Evolutionary conservation across 2,113 vertebrate genomes (phyloP).

Genomic region (Aplodontia rufa): DNA sequence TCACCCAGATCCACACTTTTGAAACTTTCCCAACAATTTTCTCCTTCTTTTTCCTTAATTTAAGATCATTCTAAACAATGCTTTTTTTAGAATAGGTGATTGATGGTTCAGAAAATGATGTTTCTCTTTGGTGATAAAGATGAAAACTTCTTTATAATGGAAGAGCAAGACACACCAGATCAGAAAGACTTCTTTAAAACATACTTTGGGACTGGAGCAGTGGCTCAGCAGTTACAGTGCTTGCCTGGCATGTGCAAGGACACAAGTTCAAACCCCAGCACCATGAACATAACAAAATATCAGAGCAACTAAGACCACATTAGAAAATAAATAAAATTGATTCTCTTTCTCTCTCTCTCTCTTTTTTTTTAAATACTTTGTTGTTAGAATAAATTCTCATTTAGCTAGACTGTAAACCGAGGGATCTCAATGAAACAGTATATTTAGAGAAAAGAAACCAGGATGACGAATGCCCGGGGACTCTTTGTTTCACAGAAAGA

Average conservation of each 20-base stretch:
- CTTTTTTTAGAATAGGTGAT: constrained; percentile 45
- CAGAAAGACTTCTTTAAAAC: no score
- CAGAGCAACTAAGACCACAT: no score
- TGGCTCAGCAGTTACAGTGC: no score
- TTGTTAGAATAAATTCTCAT: background rate
- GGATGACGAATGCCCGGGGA: background rate
- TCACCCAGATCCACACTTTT: constrained; percentile 41
- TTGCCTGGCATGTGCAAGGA: no score
- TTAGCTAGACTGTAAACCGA: constrained; percentile 29
- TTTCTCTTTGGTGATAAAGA: constrained; percentile 63
- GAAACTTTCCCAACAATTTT: constrained; percentile 44
- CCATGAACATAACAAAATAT: no score
- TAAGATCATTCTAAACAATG: constrained; percentile 46
- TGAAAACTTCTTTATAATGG: background rate
- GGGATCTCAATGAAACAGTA: background rate
- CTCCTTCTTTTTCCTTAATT: constrained; percentile 38
- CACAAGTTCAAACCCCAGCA: no score
- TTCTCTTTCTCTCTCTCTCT: no score
- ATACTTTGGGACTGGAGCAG: no score
- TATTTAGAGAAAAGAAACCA: constrained; percentile 15
- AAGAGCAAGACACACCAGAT: background rate
- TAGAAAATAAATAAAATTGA: no score
- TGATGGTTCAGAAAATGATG: constrained; percentile 45
- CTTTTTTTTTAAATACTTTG: constrained; percentile 41
- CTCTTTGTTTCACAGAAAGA: background rate